Conservation (phyloP, 2,113 vertebrate genomes). For the Pimephales promelas region DNA sequence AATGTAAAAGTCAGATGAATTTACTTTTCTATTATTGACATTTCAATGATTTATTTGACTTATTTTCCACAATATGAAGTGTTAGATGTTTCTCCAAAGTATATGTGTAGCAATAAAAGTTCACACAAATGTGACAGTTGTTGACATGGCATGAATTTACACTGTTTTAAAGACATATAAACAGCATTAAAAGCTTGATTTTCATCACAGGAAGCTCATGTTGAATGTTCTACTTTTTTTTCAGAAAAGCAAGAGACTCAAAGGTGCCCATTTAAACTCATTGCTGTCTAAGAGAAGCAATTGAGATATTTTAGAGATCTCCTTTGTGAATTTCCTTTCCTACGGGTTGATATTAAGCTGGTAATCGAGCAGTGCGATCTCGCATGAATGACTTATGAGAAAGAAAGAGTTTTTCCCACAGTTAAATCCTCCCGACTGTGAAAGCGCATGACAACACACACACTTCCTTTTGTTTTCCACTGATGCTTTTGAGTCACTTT, state of each 20-base stretch:
- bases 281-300: neutral
- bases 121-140: neutral
- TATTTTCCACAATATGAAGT: neutral
- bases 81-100: neutral
- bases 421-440: conserved; percentile 1
- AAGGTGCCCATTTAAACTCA: neutral
- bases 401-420: neutral
- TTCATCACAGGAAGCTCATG: too few species aligned
- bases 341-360: neutral
- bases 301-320: neutral
- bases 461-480: conserved; percentile 18
- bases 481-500: neutral
- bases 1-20: neutral
- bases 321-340: neutral
- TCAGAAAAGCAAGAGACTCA: neutral
- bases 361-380: neutral
- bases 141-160: neutral
- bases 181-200: too few species aligned
- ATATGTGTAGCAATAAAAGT: neutral
- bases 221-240: too few species aligned
- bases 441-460: conserved; percentile 5
- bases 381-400: neutral
- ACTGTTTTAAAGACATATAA: too few species aligned
- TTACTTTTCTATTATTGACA: neutral
- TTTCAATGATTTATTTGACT: neutral